Percentiles rank a stretch among this genome's conserved stretches.
phyloP scores from a whole-genome alignment of 2,113 vertebrate genomes.

The Philantomba maxwellii region DNA sequence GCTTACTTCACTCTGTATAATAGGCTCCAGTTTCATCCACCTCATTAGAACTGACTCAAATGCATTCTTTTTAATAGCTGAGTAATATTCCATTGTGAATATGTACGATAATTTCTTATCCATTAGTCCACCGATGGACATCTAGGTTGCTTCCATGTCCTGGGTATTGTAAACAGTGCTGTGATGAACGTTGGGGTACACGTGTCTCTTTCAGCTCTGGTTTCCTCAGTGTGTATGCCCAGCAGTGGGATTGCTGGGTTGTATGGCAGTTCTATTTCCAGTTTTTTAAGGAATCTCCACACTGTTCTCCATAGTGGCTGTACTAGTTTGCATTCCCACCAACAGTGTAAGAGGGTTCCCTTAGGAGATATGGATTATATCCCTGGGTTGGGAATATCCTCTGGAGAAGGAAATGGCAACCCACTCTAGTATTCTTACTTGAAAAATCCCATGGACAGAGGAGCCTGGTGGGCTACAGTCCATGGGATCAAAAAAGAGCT shows the following conservation, averaged over 20 bases:
- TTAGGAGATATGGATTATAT: neutral
- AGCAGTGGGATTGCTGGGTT: neutral
- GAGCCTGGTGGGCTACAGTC: neutral
- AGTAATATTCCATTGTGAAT: neutral
- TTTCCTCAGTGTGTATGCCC: neutral
- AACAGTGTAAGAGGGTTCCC: neutral
- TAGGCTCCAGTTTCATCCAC: neutral
- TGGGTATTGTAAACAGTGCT: neutral
- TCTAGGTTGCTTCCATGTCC: neutral
- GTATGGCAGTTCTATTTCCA: neutral
- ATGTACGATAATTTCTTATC: neutral
- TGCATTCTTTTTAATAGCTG: neutral
- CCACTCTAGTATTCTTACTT: neutral
- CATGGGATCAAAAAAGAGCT: neutral
- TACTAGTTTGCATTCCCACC: neutral
- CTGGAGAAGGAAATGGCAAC: neutral
- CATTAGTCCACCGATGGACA: accelerated
- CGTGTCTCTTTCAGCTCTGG: neutral
- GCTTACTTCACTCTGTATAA: neutral
- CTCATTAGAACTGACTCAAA: neutral
- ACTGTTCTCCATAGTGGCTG: neutral
- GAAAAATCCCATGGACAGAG: neutral
- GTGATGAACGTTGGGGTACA: neutral
- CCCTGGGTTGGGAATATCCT: neutral
- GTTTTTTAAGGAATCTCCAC: neutral